phyloP scores from a whole-genome alignment of 2,888 invertebrate genomes.

The Leptinotarsa peninsularis region DNA sequence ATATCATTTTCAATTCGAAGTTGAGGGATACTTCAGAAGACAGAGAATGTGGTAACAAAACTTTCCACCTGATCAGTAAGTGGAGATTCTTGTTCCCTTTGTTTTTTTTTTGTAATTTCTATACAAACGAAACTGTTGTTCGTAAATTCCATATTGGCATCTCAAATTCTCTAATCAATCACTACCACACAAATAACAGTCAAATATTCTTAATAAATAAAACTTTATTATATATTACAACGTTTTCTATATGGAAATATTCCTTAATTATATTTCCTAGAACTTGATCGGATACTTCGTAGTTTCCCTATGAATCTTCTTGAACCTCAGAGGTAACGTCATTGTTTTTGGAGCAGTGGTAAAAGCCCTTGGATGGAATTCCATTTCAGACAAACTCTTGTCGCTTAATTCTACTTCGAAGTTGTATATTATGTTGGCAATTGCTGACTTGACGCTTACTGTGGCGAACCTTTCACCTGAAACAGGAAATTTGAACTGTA shows the following conservation, averaged over 20 bases:
- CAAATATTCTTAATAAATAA: background rate
- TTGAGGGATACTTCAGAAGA: too few species aligned
- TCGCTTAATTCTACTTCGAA: conserved; percentile 40
- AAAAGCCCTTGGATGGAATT: conserved; percentile 25
- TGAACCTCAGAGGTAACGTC: conserved; percentile 24
- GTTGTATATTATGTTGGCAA: conserved; percentile 43
- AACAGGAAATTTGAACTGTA: background rate
- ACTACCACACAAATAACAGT: background rate
- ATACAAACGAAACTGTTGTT: too few species aligned
- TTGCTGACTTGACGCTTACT: conserved; percentile 42
- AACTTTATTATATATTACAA: background rate
- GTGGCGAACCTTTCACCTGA: conserved; percentile 49
- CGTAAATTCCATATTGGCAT: too few species aligned
- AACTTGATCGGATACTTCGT: conserved; percentile 21
- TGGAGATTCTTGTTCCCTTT: too few species aligned
- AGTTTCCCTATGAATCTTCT: conserved; percentile 16
- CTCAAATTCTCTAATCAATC: too few species aligned
- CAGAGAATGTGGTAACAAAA: too few species aligned
- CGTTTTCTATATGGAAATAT: background rate
- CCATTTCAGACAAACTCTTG: conserved; percentile 7
- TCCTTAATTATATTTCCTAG: background rate
- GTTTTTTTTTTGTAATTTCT: too few species aligned
- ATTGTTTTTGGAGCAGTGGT: conserved; percentile 16
- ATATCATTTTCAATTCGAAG: too few species aligned
- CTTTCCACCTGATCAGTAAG: too few species aligned